Evolutionary conservation across 2,113 vertebrate species (phyloP).

Genomic region (Notothenia rossii): DNA sequence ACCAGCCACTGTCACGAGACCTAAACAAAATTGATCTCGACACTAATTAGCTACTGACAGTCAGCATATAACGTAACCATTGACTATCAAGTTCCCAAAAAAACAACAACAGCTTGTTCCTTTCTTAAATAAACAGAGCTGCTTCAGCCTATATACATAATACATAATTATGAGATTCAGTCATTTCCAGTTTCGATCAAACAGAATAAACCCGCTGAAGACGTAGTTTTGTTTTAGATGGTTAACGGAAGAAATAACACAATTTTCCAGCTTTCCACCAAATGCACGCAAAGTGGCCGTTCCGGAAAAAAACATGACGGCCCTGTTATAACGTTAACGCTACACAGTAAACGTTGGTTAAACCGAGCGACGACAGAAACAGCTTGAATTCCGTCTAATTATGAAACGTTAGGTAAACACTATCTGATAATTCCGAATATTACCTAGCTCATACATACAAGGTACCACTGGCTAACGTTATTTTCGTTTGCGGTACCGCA

Average conservation of each 20-base stretch:
- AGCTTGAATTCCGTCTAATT: neutral
- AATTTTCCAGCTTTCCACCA: neutral
- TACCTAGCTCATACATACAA: neutral
- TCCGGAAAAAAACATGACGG: neutral
- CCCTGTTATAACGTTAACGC: neutral
- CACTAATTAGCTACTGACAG: neutral
- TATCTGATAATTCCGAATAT: neutral
- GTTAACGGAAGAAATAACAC: neutral
- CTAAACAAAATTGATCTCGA: neutral
- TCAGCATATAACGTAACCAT: too few species aligned
- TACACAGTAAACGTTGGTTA: neutral
- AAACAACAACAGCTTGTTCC: neutral
- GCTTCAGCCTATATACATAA: neutral
- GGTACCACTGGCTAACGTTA: too few species aligned
- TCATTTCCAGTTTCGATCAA: neutral
- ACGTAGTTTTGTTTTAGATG: neutral
- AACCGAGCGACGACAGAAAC: neutral
- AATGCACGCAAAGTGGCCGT: neutral
- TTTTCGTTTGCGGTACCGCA: conserved; percentile 5
- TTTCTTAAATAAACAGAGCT: neutral
- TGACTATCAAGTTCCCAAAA: neutral
- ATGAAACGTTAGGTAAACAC: neutral
- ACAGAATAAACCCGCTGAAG: neutral
- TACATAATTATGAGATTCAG: neutral
- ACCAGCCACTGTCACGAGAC: neutral